Conservation (phyloP, 1,140 invertebrate species). For the Neodiprion lecontei region DNA sequence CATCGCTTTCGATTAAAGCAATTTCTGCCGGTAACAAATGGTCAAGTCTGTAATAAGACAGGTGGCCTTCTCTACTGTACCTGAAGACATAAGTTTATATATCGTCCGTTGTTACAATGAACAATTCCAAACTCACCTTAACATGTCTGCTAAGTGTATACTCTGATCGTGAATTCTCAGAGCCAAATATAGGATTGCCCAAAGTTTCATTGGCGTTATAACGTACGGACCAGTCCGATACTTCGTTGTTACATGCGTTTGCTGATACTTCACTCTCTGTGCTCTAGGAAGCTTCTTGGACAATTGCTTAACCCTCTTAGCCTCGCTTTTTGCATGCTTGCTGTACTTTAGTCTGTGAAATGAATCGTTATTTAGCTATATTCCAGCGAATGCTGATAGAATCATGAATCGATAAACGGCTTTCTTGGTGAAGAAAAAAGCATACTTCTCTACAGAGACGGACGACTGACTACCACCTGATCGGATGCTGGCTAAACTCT, state of each 20-base stretch:
- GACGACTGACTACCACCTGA: constrained; percentile 34
- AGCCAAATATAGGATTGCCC: constrained; percentile 63
- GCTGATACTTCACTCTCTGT: constrained; percentile 45
- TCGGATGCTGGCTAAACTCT: constrained; percentile 50
- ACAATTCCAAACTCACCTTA: constrained; percentile 52
- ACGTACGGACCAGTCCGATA: constrained; percentile 51
- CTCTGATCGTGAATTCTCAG: constrained; percentile 64
- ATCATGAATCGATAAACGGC: not conserved
- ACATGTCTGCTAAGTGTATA: constrained; percentile 66
- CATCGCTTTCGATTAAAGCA: constrained; percentile 39
- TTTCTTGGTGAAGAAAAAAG: not conserved
- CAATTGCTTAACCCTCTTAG: constrained; percentile 43
- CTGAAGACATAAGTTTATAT: constrained; percentile 33
- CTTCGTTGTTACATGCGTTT: constrained; percentile 40
- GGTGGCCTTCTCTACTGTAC: constrained; percentile 66
- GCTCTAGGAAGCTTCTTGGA: constrained; percentile 42
- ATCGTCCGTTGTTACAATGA: constrained; percentile 22
- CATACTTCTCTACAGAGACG: not conserved
- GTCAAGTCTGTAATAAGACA: constrained; percentile 63
- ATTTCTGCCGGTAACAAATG: constrained; percentile 66
- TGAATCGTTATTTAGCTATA: constrained; percentile 11
- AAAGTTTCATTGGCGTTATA: constrained; percentile 58
- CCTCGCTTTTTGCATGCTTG: constrained; percentile 46
- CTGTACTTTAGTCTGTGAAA: constrained; percentile 48
- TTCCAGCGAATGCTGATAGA: not conserved